Conservation (phyloP, 2,888 invertebrate genomes). For the Leptopilina myrica region DNA sequence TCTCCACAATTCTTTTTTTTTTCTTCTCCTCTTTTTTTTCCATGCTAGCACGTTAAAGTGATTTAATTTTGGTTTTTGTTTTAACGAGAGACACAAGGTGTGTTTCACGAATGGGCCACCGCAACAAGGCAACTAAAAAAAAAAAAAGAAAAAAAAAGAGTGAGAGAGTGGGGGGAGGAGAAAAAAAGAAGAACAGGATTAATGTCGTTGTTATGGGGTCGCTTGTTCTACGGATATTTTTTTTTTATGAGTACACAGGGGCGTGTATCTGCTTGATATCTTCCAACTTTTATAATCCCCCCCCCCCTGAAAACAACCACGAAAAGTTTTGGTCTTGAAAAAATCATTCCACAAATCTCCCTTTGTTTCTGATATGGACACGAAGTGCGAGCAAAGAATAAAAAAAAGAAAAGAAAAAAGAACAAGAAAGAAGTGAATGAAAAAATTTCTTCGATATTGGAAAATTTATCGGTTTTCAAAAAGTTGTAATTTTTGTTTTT, state of each 20-base stretch:
- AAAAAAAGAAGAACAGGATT: slow-evolving; percentile 8
- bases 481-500: no score
- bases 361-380: background rate
- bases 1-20: no score
- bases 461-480: no score
- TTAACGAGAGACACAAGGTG: slow-evolving; percentile 32
- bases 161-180: no score
- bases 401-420: no score
- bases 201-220: slow-evolving; percentile 29
- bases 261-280: slow-evolving; percentile 13
- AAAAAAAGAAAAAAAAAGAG: no score
- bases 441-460: no score
- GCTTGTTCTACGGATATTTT: background rate
- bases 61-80: slow-evolving; percentile 38
- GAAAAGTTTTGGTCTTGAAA: slow-evolving; percentile 3
- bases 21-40: background rate
- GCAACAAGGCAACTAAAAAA: background rate
- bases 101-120: slow-evolving; percentile 26
- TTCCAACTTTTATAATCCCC: slow-evolving; percentile 10
- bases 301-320: background rate
- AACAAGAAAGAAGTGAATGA: no score
- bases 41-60: slow-evolving; percentile 8
- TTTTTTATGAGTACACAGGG: slow-evolving; percentile 32
- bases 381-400: no score
- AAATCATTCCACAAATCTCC: slow-evolving; percentile 2